Conservation (phyloP, 2,888 invertebrate species). For the Stenolophus ochropezus region DNA sequence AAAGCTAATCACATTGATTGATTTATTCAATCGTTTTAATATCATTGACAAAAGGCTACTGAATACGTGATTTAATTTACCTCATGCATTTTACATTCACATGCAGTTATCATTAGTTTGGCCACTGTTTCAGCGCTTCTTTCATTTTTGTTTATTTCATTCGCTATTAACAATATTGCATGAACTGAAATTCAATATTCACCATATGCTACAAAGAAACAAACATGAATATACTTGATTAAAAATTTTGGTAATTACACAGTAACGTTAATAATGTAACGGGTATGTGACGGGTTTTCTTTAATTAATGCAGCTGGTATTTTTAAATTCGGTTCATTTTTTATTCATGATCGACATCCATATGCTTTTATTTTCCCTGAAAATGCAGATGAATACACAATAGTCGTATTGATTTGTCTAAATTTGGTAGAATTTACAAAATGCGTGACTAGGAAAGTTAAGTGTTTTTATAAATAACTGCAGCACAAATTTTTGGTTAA, state of each 20-base stretch:
- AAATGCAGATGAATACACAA: no score
- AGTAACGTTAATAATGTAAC: not conserved
- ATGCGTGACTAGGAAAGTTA: no score
- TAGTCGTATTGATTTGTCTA: no score
- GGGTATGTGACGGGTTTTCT: not conserved
- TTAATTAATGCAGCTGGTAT: not conserved
- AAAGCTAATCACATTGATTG: constrained; percentile 1
- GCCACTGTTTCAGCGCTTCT: not conserved
- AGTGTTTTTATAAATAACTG: no score
- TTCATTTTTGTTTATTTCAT: not conserved
- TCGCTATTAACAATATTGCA: not conserved
- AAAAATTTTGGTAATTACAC: no score
- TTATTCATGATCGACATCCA: not conserved
- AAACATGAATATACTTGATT: not conserved
- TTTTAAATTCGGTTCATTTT: not conserved
- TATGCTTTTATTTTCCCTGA: not conserved
- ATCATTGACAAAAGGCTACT: not conserved
- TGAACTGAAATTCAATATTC: not conserved
- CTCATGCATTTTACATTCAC: not conserved
- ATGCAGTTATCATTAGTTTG: not conserved
- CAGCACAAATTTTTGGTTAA: no score
- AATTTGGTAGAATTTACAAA: no score
- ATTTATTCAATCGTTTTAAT: constrained; percentile 3
- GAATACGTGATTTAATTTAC: not conserved
- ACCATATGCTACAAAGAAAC: not conserved